Conservation (phyloP, 2,888 invertebrate species). For the Adelognathus sp. region DNA sequence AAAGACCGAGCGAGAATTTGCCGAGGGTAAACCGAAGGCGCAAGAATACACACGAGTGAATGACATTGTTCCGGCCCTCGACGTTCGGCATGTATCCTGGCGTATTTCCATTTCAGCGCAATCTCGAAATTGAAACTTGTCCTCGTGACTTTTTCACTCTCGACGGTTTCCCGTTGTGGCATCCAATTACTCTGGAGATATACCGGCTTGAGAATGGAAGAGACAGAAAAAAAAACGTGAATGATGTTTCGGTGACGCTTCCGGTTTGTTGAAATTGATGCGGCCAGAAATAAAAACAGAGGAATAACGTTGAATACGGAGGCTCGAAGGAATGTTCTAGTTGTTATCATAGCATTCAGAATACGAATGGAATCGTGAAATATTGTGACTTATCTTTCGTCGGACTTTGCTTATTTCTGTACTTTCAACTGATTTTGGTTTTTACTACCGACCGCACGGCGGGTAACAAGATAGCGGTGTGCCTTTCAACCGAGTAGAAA, state of each 20-base stretch:
- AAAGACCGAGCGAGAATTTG: background rate
- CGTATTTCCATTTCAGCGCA: constrained; percentile 48
- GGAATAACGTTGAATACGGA: no score
- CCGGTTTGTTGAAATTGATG: background rate
- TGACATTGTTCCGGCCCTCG: constrained; percentile 28
- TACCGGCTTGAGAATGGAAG: background rate
- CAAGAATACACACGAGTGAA: constrained; percentile 9
- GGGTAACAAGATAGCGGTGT: no score
- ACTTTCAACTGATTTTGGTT: background rate
- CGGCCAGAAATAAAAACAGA: background rate
- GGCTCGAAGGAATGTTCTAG: background rate
- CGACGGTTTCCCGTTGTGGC: background rate
- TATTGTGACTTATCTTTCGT: background rate
- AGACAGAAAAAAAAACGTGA: background rate
- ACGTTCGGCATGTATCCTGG: constrained; percentile 17
- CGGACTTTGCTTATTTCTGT: background rate
- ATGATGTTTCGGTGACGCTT: background rate
- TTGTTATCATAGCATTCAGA: background rate
- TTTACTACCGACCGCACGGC: no score
- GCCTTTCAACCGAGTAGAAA: no score
- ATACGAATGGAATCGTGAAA: background rate
- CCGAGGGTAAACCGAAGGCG: background rate
- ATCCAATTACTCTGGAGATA: constrained; percentile 24
- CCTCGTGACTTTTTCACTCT: background rate
- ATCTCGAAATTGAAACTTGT: constrained; percentile 58